Percentiles rank a stretch among this genome's conserved stretches.
These are phyloP conservation scores for Mythimna loreyi DNA, from an alignment of 2,888 invertebrate genomes.

Conservation along the genomic window DNA sequence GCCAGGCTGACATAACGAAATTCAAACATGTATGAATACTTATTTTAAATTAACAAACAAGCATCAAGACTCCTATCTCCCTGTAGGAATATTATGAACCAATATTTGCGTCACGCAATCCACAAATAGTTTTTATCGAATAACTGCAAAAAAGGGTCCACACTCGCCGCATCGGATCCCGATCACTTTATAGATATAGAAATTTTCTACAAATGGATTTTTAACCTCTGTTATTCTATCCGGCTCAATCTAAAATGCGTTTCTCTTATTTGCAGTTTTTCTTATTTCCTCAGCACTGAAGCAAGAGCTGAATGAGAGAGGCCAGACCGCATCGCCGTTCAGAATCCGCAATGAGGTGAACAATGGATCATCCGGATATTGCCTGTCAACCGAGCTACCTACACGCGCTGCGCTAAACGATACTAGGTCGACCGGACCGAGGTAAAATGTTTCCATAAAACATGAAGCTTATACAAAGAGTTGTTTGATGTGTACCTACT, in stretches of 20 bases:
- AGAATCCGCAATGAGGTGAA: conserved; percentile 88
- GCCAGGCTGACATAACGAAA: conserved; percentile 20
- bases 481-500: conserved; percentile 60
- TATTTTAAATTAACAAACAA: conserved; percentile 32
- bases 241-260: conserved; percentile 69
- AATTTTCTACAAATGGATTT: conserved; percentile 40
- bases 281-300: conserved; percentile 69
- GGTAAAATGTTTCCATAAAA: conserved; percentile 68
- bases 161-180: conserved; percentile 30
- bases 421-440: conserved; percentile 70
- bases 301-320: conserved; percentile 74
- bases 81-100: conserved; percentile 33
- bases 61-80: conserved; percentile 36
- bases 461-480: conserved; percentile 65
- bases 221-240: conserved; percentile 55
- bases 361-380: conserved; percentile 90
- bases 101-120: conserved; percentile 51
- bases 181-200: conserved; percentile 46
- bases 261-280: conserved; percentile 76
- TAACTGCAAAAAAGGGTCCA: conserved; percentile 43
- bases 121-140: conserved; percentile 51
- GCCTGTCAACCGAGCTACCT: conserved; percentile 85
- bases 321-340: conserved; percentile 75
- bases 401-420: conserved; percentile 71
- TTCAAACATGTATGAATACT: conserved; percentile 28